phyloP scores from a whole-genome alignment of 1,140 invertebrate species.

The Calycopis cecrops region DNA sequence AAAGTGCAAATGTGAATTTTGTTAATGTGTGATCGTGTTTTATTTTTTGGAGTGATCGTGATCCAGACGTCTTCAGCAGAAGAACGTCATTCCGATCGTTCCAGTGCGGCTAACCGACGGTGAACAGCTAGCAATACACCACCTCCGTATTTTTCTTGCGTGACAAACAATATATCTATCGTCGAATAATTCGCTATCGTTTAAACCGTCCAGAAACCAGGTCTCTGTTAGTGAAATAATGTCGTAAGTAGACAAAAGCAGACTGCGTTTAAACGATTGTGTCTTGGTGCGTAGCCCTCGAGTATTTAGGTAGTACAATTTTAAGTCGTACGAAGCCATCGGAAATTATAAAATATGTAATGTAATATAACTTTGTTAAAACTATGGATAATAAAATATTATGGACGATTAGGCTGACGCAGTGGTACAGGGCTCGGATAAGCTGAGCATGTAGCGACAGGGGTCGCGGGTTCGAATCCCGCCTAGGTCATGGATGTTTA shows the following conservation, averaged over 20 bases:
- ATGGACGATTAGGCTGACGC: too few relatives aligned
- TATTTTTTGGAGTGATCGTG: conserved; percentile 11
- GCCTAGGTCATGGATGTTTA: too few relatives aligned
- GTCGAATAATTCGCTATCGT: conserved; percentile 22
- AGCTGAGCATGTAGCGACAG: too few relatives aligned
- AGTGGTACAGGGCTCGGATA: too few relatives aligned
- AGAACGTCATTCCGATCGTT: conserved; percentile 21
- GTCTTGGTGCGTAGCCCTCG: too few relatives aligned
- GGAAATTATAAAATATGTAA: too few relatives aligned
- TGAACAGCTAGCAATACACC: conserved; percentile 19
- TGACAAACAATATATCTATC: conserved; percentile 19
- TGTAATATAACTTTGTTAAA: too few relatives aligned
- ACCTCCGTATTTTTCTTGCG: conserved; percentile 15
- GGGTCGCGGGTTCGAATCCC: too few relatives aligned
- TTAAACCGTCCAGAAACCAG: conserved; percentile 18
- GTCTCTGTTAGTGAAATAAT: conserved; percentile 24
- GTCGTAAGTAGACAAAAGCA: conserved; percentile 17
- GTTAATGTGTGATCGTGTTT: neutral
- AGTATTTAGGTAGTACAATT: conserved; percentile 24
- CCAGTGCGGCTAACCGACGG: conserved; percentile 15
- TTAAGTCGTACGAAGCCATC: conserved; percentile 10
- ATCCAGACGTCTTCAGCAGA: conserved; percentile 29
- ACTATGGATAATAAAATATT: too few relatives aligned
- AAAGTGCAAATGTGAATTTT: conserved; percentile 24
- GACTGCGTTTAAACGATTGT: conserved; percentile 19